Conservation (phyloP, 2,888 invertebrate species). For the Napeogenes inachia region DNA sequence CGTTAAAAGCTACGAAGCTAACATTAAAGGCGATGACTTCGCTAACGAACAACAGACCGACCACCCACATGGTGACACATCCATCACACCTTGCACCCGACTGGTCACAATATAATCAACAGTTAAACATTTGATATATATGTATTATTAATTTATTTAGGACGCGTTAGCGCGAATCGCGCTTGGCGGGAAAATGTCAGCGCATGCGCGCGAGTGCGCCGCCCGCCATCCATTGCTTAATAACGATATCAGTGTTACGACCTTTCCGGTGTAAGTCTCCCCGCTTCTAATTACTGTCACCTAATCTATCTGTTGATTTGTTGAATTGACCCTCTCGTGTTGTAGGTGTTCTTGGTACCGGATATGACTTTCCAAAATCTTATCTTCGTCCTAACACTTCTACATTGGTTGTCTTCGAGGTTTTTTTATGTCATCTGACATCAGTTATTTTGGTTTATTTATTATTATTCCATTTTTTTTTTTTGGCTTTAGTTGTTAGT, state of each 20-base stretch:
- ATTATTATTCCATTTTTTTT: too few relatives aligned
- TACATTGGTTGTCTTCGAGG: not conserved
- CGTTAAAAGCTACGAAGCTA: conserved; percentile 46
- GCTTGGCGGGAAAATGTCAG: conserved; percentile 70
- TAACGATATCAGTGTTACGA: conserved; percentile 38
- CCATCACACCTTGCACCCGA: conserved; percentile 33
- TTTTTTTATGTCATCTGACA: too few relatives aligned
- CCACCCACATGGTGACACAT: conserved; percentile 60
- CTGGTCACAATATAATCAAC: conserved; percentile 18
- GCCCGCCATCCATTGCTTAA: conserved; percentile 65
- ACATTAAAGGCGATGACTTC: conserved; percentile 53
- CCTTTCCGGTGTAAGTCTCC: conserved; percentile 22
- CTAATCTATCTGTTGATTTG: conserved; percentile 24
- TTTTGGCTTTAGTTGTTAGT: too few relatives aligned
- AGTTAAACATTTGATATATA: conserved; percentile 16
- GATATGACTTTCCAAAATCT: conserved; percentile 20
- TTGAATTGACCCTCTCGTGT: conserved; percentile 8
- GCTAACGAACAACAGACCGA: conserved; percentile 57
- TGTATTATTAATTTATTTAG: conserved; percentile 45
- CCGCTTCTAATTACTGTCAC: conserved; percentile 28
- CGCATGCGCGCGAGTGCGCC: conserved; percentile 59
- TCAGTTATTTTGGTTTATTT: too few relatives aligned
- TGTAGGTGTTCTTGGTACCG: conserved; percentile 14
- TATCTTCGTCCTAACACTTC: conserved; percentile 2
- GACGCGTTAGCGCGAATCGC: conserved; percentile 44